Evolutionary conservation across 1,140 invertebrate genomes (phyloP), one percentile per base, ranked within the genome.

Genomic region (Acromyrmex echinatior): DNA sequence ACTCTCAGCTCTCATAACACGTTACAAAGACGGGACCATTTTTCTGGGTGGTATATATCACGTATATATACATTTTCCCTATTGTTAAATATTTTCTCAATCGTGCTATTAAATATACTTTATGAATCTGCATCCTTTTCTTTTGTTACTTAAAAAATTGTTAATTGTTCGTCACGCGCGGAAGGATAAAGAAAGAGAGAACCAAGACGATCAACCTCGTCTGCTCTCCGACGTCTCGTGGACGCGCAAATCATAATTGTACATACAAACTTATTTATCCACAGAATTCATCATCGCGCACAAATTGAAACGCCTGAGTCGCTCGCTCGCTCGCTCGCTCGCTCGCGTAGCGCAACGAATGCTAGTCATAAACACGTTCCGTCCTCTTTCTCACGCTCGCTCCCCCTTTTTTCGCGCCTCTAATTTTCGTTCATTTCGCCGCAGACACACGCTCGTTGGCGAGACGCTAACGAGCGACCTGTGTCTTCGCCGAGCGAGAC

Each of bases 301-400:
- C 56, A 31, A 82, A 45, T 58, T n/a, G 79, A 60, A 70, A 25
- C 51, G 14, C 35, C 25, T 45, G n/a, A 51, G 4, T 25, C 25
- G 25, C 25, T 25, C 25, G 25, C 25, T 25, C 25, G 77, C 62
- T 56, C 51, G 71, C 39, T 45, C n/a, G 18, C 53, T n/a, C n/a
- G 60, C 18, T 80, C 28, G 77, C 66, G 28, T 28, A 49, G 58
- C 62, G 79, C 68, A 39, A 81, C 87, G 80, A 87, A 90, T 91
- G 71, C 89, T 88, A 91, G 89, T 91, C 89, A 88, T 58, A 90
- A 62, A 76, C 49, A 56, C 66, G 18, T 70, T 66, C 86, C 65
- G 70, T 91, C 51, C 66, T 88, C 74, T 73, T 88, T 74, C 79
- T 82, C 82, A 86, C 81, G 89, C 65, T 86, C 81, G 56, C 66